phyloP scores from a whole-genome alignment of 2,797 vertebrate genomes.

The Acanthurus tractus region DNA sequence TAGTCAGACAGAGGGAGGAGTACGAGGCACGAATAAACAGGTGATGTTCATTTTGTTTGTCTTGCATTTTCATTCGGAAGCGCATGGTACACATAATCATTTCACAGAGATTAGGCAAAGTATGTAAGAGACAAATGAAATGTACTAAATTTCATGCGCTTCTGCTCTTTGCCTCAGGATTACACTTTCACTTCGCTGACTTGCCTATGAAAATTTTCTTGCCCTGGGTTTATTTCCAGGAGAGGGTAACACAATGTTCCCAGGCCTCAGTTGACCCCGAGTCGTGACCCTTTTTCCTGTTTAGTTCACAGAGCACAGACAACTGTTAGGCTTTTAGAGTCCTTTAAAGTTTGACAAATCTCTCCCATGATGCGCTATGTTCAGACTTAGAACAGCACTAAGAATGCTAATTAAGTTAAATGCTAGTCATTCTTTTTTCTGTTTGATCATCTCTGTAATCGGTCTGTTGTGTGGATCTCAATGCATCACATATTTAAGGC shows the following conservation, averaged over 20 bases:
- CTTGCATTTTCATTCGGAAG: slow-evolving; percentile 5
- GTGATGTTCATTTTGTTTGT: slow-evolving; percentile 51
- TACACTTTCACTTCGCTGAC: slow-evolving; percentile 32
- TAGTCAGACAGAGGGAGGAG: slow-evolving; percentile 78
- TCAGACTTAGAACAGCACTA: not conserved
- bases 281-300: slow-evolving; percentile 73
- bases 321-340: slow-evolving; percentile 12
- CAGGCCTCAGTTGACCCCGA: slow-evolving; percentile 55
- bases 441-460: not conserved
- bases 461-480: not conserved
- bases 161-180: slow-evolving; percentile 12
- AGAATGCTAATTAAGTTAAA: not conserved
- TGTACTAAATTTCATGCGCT: slow-evolving; percentile 7
- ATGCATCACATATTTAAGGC: not conserved
- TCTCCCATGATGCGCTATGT: not conserved
- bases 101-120: slow-evolving; percentile 8
- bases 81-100: not conserved
- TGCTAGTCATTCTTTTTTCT: not conserved
- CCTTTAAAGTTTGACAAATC: slow-evolving; percentile 18
- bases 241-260: slow-evolving; percentile 58
- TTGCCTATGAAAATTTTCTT: slow-evolving; percentile 12
- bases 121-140: not conserved
- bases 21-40: slow-evolving; percentile 80
- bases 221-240: slow-evolving; percentile 32
- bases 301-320: slow-evolving; percentile 36